Base-by-base conservation (phyloP, 2,797 vertebrate genomes). In the Enteromius argenteus region DNA sequence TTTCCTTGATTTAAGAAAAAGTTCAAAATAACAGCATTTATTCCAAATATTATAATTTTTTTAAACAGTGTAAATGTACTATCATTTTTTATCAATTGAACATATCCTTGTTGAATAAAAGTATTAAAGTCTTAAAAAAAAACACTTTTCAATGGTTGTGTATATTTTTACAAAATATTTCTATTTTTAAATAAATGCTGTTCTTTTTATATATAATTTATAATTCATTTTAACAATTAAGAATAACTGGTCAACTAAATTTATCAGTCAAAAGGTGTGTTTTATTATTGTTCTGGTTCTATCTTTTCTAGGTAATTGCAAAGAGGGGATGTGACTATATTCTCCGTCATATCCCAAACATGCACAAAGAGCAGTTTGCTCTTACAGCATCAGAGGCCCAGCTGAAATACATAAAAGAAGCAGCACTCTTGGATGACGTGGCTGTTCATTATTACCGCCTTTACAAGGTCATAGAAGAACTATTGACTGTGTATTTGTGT, bases 351-450 rank as follows among this genome's bases (percentile, higher is more conserved):
- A 97, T 99, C 84, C 98, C 98, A 0, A 98, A 97, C 93, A 99
- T 99, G 97, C 98, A 99, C 96, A 98, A 98, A 81, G 98, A 99
- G 90, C 98, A 99, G 95, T 98, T 97, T 79, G 97, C 97, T 37
- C 96, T 99, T 90, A 98, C 97, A 0, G 98, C 97, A 68, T 97
- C 98, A 0, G 98, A 99, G 90, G 97, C 98, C 0, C 96, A 99
- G 37, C 97, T 99, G 51, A 98, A 98, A 67, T 99, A 98, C 92
- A 99, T 99, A 81, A 99, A 98, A 91, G 98, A 99, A 93, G 96
- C 97, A 0, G 97, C 97, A 3, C 95, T 97, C 64, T 96, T 99
- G 14, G 98, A 99, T 0, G 98, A 99, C 0, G 97, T 99, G 42
- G 96, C 98, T 0, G 98, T 99, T 69, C 98, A 99, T 92, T 99